Evolutionary conservation across 2,888 invertebrate species (phyloP).

Genomic region (Napeogenes sylphis): DNA sequence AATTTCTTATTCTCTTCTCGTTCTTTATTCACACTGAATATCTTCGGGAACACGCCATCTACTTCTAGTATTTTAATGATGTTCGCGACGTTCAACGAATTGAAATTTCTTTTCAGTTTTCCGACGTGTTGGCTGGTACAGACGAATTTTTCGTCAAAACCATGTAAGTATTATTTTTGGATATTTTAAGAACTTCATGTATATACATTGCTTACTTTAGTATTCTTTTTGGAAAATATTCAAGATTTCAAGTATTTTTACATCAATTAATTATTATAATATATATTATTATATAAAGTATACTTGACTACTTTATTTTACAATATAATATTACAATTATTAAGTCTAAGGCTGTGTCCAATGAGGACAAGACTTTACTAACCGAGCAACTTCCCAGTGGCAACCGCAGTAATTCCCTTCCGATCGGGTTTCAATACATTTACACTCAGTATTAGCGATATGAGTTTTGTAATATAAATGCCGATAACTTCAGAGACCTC

Average conservation of each 20-base stretch:
- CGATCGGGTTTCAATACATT: constrained; percentile 35
- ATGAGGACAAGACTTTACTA: constrained; percentile 33
- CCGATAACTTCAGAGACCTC: constrained; percentile 5
- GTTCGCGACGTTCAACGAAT: constrained; percentile 31
- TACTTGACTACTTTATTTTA: not conserved
- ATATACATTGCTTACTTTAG: no score
- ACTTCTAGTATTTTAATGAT: constrained; percentile 35
- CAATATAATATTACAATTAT: no score
- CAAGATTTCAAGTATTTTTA: no score
- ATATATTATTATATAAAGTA: no score
- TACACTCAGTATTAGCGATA: constrained; percentile 31
- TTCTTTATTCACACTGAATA: constrained; percentile 32
- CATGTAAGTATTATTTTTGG: not conserved
- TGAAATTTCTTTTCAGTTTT: constrained; percentile 28
- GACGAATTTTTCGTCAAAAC: not conserved
- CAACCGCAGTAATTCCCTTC: constrained; percentile 43
- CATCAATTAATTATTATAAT: no score
- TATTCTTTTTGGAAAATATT: no score
- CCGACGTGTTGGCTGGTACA: constrained; percentile 2
- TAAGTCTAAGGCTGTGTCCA: not conserved
- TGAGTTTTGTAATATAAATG: constrained; percentile 15
- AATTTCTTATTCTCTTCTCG: constrained; percentile 35
- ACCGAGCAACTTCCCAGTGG: constrained; percentile 40
- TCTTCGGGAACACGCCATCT: constrained; percentile 33
- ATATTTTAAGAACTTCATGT: no score